phyloP scores from a whole-genome alignment of 2,113 vertebrate genomes.

The Entomyzon cyanotis region DNA sequence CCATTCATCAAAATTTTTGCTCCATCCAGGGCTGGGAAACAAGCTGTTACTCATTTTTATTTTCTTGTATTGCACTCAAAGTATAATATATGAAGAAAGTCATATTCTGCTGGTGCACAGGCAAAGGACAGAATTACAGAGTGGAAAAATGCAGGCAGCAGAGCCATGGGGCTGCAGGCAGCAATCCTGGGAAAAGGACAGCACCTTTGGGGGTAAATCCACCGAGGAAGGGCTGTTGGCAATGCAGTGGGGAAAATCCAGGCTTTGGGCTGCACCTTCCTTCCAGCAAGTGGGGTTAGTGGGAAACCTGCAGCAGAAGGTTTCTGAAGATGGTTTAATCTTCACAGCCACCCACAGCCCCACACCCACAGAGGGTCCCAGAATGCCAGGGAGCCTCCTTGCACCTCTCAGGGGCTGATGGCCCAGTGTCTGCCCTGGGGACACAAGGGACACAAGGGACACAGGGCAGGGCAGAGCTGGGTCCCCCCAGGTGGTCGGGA shows the following conservation, averaged over 20 bases:
- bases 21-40: conserved; percentile 41
- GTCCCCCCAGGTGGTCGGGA: accelerated
- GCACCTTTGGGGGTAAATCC: not conserved
- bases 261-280: not conserved
- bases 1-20: conserved; percentile 66
- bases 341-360: not conserved
- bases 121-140: not conserved
- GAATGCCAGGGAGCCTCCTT: accelerated
- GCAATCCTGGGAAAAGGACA: not conserved
- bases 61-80: conserved; percentile 34
- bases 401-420: not conserved
- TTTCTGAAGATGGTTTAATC: too few relatives aligned
- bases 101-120: not conserved
- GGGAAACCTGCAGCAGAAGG: not conserved
- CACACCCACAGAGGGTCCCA: not conserved
- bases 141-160: not conserved
- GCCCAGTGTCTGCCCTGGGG: accelerated
- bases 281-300: accelerated
- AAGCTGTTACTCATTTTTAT: conserved; percentile 69
- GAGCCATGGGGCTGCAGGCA: not conserved
- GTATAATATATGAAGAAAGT: conserved; percentile 34
- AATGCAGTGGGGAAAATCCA: accelerated
- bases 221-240: accelerated
- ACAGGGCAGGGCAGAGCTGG: not conserved
- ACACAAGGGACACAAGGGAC: too few relatives aligned